Evolutionary conservation across 1,140 invertebrate genomes (phyloP).

Genomic region (Lepidurus arcticus): DNA sequence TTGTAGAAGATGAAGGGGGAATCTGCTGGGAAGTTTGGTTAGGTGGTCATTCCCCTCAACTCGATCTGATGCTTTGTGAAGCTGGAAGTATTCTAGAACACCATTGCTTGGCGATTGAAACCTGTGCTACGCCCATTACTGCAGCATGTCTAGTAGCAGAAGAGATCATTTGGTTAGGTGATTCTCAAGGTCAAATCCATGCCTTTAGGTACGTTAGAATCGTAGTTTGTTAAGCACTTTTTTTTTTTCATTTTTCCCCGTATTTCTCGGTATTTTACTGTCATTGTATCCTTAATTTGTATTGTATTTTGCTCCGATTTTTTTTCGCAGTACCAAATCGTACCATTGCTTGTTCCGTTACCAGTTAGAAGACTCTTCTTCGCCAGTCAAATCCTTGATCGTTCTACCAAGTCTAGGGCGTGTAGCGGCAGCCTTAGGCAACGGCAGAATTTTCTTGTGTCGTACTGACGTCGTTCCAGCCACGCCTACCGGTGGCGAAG

Average conservation of each 20-base stretch:
- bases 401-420: slow-evolving; percentile 58
- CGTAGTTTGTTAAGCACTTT: background rate
- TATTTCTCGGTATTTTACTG: slow-evolving; percentile 25
- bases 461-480: slow-evolving; percentile 55
- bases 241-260: background rate
- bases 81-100: slow-evolving; percentile 48
- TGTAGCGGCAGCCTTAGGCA: slow-evolving; percentile 64
- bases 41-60: slow-evolving; percentile 61
- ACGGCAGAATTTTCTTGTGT: slow-evolving; percentile 69
- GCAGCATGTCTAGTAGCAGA: slow-evolving; percentile 54
- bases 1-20: slow-evolving; percentile 42
- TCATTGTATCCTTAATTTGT: slow-evolving; percentile 12
- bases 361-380: slow-evolving; percentile 48
- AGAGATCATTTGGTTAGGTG: slow-evolving; percentile 75
- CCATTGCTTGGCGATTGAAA: background rate
- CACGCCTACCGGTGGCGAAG: slow-evolving; percentile 57
- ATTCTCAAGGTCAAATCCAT: slow-evolving; percentile 70
- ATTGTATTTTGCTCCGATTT: slow-evolving; percentile 24
- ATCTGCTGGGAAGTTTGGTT: slow-evolving; percentile 60
- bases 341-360: slow-evolving; percentile 50
- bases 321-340: slow-evolving; percentile 37
- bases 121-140: slow-evolving; percentile 34
- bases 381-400: slow-evolving; percentile 57
- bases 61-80: slow-evolving; percentile 59
- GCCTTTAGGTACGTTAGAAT: slow-evolving; percentile 48